Base-by-base conservation (phyloP, 2,888 invertebrate species). In the Lochmaea crataegi region DNA sequence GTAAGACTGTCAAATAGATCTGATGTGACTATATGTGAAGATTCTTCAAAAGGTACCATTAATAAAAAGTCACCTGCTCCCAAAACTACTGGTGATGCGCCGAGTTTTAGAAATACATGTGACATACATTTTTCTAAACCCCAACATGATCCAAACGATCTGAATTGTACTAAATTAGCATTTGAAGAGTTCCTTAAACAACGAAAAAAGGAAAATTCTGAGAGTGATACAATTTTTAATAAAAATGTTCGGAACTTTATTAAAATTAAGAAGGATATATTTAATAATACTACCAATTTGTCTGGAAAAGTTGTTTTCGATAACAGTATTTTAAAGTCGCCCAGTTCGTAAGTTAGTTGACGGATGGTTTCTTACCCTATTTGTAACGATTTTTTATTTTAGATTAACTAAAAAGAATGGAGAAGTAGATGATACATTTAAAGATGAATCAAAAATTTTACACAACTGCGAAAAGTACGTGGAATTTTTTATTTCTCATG, bases 161-260 rank as follows among this genome's bases (percentile, higher is more conserved):
- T 77, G 64, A 73, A 75, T 57, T 72, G 72, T 14, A 76, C 80
- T 14, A 81, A 78, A 72, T 58, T 76, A 38, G 76, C 78, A n/a
- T 79, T 79, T 65, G 81, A 81, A 48, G 78, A 80, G 69, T 80
- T 79, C 72, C 51, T 81, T 16, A 79, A 78, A 67, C 72, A 75
- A 18, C 76, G 76, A 60, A 78, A 53, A 16, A 53, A 79, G 42
- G 77, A 76, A 12, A 73, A 70, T 32, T 48, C 72, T 10, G 77
- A 73, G 48, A 74, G 61, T 16, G 76, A 78, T 16, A 72, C 73
- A 56, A 71, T 71, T 26, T 60, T 75, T 26, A 77, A 76, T 60
- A 81, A 80, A 70, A 78, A 77, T 68, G 76, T 78, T 41, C 73
- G 77, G 41, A 79, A 78, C 66, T 79, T 79, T 38, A 77, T 79